Conservation (phyloP, 2,888 invertebrate species). For the Parasteatoda lunata region DNA sequence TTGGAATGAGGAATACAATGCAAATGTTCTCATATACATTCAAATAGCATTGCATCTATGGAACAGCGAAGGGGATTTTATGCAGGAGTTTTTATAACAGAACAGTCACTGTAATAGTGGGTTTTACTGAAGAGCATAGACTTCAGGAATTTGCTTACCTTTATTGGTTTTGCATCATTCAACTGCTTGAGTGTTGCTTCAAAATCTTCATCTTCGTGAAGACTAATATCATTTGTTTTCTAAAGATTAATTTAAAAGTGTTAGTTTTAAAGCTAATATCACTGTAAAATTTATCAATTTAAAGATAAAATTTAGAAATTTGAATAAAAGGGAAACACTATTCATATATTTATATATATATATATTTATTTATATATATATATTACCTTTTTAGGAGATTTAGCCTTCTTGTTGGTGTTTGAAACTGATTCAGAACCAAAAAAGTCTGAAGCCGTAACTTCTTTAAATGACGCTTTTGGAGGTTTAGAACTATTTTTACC, state of each 20-base stretch:
- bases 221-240: conserved; percentile 9
- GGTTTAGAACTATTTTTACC: background rate
- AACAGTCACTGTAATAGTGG: too few species aligned
- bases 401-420: conserved; percentile 22
- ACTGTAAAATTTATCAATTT: background rate
- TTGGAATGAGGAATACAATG: too few species aligned
- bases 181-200: conserved; percentile 29
- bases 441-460: conserved; percentile 40
- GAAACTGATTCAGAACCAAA: conserved; percentile 44
- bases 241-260: conserved; percentile 3
- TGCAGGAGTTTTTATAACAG: too few species aligned
- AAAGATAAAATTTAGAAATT: background rate
- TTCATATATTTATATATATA: too few species aligned
- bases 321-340: background rate
- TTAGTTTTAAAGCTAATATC: background rate
- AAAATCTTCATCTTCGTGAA: conserved; percentile 54
- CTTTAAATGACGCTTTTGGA: conserved; percentile 23
- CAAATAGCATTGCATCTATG: too few species aligned
- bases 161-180: background rate
- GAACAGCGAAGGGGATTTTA: too few species aligned
- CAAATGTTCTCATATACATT: too few species aligned
- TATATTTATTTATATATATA: too few species aligned
- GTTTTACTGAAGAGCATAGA: too few species aligned
- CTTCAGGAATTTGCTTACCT: background rate
- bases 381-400: conserved; percentile 19